Evolutionary conservation across 2,888 invertebrate genomes (phyloP), one percentile per base, ranked within the genome.

Genomic region (Platycheirus rosarum): DNA sequence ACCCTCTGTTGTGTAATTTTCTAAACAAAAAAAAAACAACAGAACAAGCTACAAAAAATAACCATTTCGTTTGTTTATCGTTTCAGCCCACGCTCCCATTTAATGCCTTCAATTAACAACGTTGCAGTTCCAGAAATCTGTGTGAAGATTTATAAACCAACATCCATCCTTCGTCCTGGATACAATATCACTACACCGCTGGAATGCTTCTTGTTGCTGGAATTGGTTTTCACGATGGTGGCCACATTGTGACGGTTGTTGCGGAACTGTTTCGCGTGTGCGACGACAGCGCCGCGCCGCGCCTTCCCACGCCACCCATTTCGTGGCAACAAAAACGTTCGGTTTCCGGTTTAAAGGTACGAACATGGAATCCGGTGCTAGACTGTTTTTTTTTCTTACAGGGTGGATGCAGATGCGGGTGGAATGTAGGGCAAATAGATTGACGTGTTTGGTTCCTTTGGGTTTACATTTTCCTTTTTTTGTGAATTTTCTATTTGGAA

Each of bases 191-290:
- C 2, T n/a, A n/a, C 37, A 37, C 55, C 37, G 14, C 18, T 37
- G 23, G 4, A 20, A 6, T 29, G 20, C 8, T n/a, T n/a, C n/a
- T n/a, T 51, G 32, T 18, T 55, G 14, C 29, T 55, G 44, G 18
- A 60, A 44, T 32, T 35, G 46, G 46, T 51, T 49, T 57, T 40
- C 40, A 48, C 74, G 40, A 66, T 66, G n/a, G 66, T 74, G 74
- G 74, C 74, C 74, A 74, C 74, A 74, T 18, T 55, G 42, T 74
- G 66, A 42, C 23, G 74, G 74, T 57, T 74, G 46, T 18, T 57
- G 46, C 14, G 73, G 55, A 40, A 40, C 13, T 29, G 29, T 20
- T 49, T 57, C 57, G 57, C 74, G 49, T 57, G 55, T 57, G 29
- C 49, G 42, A 32, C 26, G 37, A 44, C 60, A 60, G 44, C 14